phyloP scores from a whole-genome alignment of 2,113 vertebrate genomes.

The Corythoichthys intestinalis region DNA sequence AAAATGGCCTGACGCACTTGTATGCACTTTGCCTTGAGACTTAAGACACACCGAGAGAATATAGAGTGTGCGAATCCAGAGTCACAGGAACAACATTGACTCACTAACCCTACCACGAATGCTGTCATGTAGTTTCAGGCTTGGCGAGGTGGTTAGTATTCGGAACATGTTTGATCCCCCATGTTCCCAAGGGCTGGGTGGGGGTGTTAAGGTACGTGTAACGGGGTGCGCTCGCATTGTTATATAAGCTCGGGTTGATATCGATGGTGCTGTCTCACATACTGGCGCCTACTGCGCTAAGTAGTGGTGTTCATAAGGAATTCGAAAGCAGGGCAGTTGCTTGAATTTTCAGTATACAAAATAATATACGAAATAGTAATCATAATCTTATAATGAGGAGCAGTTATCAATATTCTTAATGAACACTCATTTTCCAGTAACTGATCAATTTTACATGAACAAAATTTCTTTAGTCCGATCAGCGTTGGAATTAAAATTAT shows the following conservation, averaged over 20 bases:
- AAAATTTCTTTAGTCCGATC: too few species aligned
- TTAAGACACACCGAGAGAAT: not conserved
- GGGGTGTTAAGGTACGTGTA: not conserved
- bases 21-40: not conserved
- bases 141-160: not conserved
- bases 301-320: too few species aligned
- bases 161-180: not conserved
- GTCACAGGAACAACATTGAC: constrained; percentile 2
- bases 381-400: too few species aligned
- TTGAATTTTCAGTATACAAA: too few species aligned
- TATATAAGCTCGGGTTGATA: not conserved
- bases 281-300: not conserved
- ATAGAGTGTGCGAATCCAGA: not conserved
- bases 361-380: too few species aligned
- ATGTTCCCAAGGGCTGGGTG: not conserved
- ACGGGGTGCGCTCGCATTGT: not conserved
- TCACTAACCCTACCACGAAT: not conserved
- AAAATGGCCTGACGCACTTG: not conserved
- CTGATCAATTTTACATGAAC: too few species aligned
- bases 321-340: too few species aligned
- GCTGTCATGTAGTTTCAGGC: constrained; percentile 8
- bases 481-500: too few species aligned
- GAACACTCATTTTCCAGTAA: too few species aligned
- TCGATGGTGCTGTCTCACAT: not conserved
- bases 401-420: too few species aligned